Evolutionary conservation across 1,140 invertebrate species (phyloP), one percentile per base, ranked within the genome.

Genomic region (Zaprionus africanus): DNA sequence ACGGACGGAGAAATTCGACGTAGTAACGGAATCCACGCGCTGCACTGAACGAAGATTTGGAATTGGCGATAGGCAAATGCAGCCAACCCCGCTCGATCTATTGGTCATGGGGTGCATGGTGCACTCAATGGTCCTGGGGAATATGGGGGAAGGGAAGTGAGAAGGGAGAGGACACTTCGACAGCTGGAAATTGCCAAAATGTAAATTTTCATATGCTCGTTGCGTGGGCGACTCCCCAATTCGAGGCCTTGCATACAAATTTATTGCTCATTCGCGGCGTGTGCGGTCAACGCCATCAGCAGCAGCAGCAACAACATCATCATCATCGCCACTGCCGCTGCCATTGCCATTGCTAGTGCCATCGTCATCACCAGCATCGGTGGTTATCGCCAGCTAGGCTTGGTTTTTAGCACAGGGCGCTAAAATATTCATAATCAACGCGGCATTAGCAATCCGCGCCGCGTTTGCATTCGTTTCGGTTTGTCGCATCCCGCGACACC

Each of bases 101-200:
- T 31, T 31, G 31, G 31, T 31, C 31, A 17, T n/a, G 41, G 13
- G 15, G 41, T 15, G 41, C n/a, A 17, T 12, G 36, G 36, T 38
- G 36, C 36, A 38, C 12, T 38, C 38, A 41, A 4, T 41, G 15
- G 13, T 28, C 1, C 28, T 9, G 17, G 57, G 15, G n/a, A 22
- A 17, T 36, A 26, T 41, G 3, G 24, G 34, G 13, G 12, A 31
- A 31, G 58, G 0, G 24, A 17, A 6, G 9, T 38, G 1, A 7
- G 31, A 4, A 4, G 22, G 58, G 51, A 34, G 53, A 43, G 53
- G 22, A 31, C 58, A 46, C 67, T 73, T 79, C 78, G 78, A 90
- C 76, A 81, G 72, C 82, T 90, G 86, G 86, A 90, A 90, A 90
- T 90, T 90, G 86, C 79, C 86, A 90, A 90, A 90, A 90, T 90